Evolutionary conservation across 92 coral and sea anemone genomes (phyloP), one percentile per base, ranked within the genome.

Genomic region (Ricordea florida): DNA sequence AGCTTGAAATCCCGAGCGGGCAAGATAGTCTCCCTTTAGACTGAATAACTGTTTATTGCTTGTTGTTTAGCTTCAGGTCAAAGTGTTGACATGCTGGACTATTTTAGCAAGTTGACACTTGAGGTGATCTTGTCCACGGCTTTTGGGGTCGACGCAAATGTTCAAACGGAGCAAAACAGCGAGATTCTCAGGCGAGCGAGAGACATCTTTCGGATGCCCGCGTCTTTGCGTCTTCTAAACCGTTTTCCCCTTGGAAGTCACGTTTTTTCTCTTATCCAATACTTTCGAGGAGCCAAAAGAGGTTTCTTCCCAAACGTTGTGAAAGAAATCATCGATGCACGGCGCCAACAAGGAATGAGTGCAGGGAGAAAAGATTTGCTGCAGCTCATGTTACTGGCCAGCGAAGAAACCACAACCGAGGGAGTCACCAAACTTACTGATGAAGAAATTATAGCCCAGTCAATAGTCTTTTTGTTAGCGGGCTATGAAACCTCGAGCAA

Each of bases 401-500:
- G 55, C 52, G 81, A 87, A 16, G 81, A 72, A 9, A 61, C 81
- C 31, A 66, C 66, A 18, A 50, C 60, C 6, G 88, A 82, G 24
- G 85, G 85, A 29, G 27, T 43, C 44, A 50, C 62, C 38, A 80
- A 49, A 40, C 72, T 84, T 20, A 27, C 78, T 22, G 89, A 85
- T 36, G 85, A 85, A 2, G 90, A 85, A 38, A 62, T 85, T 36
- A 73, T 62, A 9, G 87, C 90, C 2, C 90, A 85, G 38, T 79
- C 70, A 17, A 34, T 66, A 33, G 43, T 74, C 2, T 85, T 84
- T 47, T 75, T 84, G 10, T 22, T 84, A 10, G 90, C 87, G 10
- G 90, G 90, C 18, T 72, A 69, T 71, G 90, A 85, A 51, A 78
- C 90, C 35, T 66, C 90, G 6, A 77, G 90, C 51, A 78, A 62